Percentiles rank a stretch among this genome's conserved stretches.
These are phyloP conservation scores for Crax fasciolata DNA, from an alignment of 2,797 vertebrate genomes.

Conservation along the genomic window DNA sequence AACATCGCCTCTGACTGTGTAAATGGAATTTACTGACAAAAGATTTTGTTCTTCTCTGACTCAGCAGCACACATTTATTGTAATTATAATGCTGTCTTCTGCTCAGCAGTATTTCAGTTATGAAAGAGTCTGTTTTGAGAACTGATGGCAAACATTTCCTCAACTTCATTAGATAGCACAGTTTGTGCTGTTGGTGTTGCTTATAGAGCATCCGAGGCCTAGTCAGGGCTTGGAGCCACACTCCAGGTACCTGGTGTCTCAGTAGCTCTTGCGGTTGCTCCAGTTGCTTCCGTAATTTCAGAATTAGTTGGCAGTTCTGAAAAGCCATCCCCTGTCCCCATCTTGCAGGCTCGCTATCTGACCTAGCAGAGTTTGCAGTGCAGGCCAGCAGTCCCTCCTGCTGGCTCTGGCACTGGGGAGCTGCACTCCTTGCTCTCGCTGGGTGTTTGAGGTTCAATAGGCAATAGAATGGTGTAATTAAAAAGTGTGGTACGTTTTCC, in stretches of 20 bases:
- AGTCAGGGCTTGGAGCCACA: neutral
- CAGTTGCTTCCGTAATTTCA: neutral
- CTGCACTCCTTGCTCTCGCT: neutral
- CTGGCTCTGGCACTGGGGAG: neutral
- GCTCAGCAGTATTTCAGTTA: constrained; percentile 55
- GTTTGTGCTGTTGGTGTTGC: neutral
- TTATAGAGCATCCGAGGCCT: neutral
- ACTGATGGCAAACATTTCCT: constrained; percentile 47
- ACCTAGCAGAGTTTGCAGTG: neutral
- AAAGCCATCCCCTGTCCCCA: neutral
- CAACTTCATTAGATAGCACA: neutral
- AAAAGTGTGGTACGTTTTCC: neutral
- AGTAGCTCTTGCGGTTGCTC: neutral
- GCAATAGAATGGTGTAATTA: neutral
- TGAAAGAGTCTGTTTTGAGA: constrained; percentile 37
- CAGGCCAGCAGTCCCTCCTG: neutral
- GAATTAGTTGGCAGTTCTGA: neutral
- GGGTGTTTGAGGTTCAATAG: neutral
- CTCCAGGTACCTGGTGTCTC: neutral
- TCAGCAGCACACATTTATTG: constrained; percentile 39
- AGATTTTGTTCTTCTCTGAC: constrained; percentile 20
- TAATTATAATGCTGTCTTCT: constrained; percentile 33
- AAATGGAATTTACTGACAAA: constrained; percentile 47
- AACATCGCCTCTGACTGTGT: neutral
- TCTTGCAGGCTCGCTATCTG: neutral